Base-by-base conservation (phyloP, 1,140 invertebrate genomes). In the Brachionus angularis region DNA sequence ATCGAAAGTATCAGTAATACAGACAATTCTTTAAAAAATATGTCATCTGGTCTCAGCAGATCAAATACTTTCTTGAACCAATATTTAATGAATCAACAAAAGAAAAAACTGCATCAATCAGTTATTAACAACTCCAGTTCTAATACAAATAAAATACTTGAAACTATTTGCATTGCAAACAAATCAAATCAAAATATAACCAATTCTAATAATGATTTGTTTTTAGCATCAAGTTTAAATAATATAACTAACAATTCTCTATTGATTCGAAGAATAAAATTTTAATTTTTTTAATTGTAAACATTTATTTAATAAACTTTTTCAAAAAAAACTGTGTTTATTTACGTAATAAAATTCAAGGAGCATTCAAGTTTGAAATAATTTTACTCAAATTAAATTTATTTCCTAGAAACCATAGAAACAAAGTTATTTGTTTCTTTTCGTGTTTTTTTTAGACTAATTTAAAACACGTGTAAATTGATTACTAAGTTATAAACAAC, bases 1-100 rank as follows among this genome's bases (percentile, higher is more conserved):
- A 23, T 12, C 10, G 23, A 58, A 18, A 10, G 16, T 10, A 58
- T 58, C 1, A 18, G 33, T 7, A 34, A 58, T 23, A 58, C 39
- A 23, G 53, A 39, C n/a, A 34, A 58, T 12, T 23, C 39, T 5
- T 21, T 39, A 8, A 58, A 58, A 36, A 12, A 14, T 34, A 58
- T 39, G 5, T 1, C 16, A 39, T 39, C 25, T 36, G 53, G 39
- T 58, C n/a, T n/a, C n/a, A n/a, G n/a, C n/a, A 36, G 53, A 58
- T 58, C 53, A 39, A 58, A 58, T 42, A 58, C 16, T 23, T 58
- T 58, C 39, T 39, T 58, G 18, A 39, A 29, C 39, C 36, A 58
- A 29, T 58, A 58, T 39, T 25, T 58, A 4, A 58, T 39, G 33
- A 58, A 36, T 42, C 16, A 27, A 39, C 33, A 42, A 36, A 58